phyloP scores from a whole-genome alignment of 1,140 invertebrate genomes.

The Aethina tumida region DNA sequence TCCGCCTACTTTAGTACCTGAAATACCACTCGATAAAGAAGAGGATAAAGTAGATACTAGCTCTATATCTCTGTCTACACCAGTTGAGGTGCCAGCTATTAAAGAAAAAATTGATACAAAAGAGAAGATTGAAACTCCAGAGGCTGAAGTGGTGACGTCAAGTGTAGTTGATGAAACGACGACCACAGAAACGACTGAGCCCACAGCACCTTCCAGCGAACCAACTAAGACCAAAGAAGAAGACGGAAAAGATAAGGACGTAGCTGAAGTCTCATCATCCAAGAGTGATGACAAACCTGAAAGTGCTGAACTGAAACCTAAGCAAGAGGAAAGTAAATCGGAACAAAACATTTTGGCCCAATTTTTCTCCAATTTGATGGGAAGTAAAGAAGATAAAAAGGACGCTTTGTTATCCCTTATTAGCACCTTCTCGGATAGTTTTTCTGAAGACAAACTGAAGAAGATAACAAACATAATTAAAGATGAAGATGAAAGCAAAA shows the following conservation, averaged over 20 bases:
- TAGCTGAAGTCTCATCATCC: constrained; percentile 4
- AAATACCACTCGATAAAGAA: not conserved
- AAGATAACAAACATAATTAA: constrained; percentile 24
- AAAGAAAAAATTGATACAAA: not conserved
- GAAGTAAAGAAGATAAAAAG: constrained; percentile 23
- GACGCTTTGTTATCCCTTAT: constrained; percentile 20
- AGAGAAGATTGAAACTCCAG: not conserved
- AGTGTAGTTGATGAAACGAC: too few relatives aligned
- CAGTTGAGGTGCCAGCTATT: too few relatives aligned
- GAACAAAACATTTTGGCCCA: constrained; percentile 24
- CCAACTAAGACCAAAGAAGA: too few relatives aligned
- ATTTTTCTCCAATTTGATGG: constrained; percentile 24
- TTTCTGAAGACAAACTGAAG: constrained; percentile 17
- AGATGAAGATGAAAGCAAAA: constrained; percentile 13
- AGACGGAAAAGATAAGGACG: not conserved
- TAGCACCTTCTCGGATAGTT: constrained; percentile 23
- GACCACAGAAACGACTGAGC: too few relatives aligned
- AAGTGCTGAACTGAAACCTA: constrained; percentile 4
- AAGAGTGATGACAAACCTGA: not conserved
- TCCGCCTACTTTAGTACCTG: too few relatives aligned
- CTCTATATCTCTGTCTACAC: too few relatives aligned
- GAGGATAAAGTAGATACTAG: constrained; percentile 5
- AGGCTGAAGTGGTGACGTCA: not conserved
- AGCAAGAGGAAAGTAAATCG: constrained; percentile 3
- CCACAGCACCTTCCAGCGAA: too few relatives aligned